Evolutionary conservation across 1,140 invertebrate species (phyloP), one percentile per base, ranked within the genome.

Genomic region (Neomicropteryx cornuta): DNA sequence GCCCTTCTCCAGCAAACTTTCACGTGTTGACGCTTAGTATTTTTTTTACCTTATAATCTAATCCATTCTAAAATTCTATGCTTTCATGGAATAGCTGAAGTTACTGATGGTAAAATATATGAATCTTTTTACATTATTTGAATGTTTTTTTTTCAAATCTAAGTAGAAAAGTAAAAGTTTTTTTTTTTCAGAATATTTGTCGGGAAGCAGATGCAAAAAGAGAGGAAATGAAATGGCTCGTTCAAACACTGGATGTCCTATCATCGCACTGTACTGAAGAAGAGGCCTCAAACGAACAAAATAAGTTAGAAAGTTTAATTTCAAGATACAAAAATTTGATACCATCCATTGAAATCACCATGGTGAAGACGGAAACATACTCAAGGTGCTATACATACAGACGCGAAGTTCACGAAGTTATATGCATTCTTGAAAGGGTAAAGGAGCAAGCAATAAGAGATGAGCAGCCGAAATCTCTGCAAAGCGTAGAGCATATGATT

Each of bases 221-320:
- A 32, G 89, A 94, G 61, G 87, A 92, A 46, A 91, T 94, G 79
- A 93, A 93, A 52, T 93, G 89, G 87, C 66, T 97, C 28, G 87
- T 93, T 1, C 84, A 92, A 62, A 88, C 83, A 13, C 60, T 96
- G 22, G 89, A 96, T 48, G 81, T 79, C 42, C 69, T 97, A 36
- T 76, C 85, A 4, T 78, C 82, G 23, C 87, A 90, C 58, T 79
- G 83, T 47, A 75, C 79, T 3, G 83, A 90, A 47, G 70, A 76
- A 30, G 85, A 94, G 60, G 80, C 80, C 5, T 62, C 76, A 39
- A 53, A 69, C n/a, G 82, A 87, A 62, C 86, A 93, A 59, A 74
- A 78, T 33, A 77, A 78, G 48, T 65, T 97, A 11, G 86, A 93
- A 56, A 75, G 78, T 43, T 62, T 96, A 3, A 83, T 95, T 39